Conservation (phyloP, 2,113 vertebrate species). For the Accipiter cooperii region DNA sequence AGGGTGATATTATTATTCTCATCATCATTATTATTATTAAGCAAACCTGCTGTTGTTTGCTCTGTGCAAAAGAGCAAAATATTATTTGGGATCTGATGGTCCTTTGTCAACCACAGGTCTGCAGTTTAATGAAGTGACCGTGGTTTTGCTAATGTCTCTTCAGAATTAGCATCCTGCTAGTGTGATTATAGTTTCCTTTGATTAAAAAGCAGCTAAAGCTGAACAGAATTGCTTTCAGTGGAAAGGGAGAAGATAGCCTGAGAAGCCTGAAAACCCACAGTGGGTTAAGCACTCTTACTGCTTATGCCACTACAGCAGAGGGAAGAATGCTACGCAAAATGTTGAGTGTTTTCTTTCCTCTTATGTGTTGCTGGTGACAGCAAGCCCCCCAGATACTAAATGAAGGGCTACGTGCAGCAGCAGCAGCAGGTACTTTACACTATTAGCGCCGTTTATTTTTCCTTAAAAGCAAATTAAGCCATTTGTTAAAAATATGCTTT, state of each 20-base stretch:
- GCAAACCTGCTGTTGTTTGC: not conserved
- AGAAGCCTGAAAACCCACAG: not conserved
- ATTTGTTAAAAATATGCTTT: slow-evolving; percentile 25
- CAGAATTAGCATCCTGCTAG: slow-evolving; percentile 44
- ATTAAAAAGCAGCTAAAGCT: slow-evolving; percentile 48
- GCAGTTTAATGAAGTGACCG: slow-evolving; percentile 12
- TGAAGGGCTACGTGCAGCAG: not conserved
- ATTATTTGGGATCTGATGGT: not conserved
- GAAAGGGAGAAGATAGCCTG: not conserved
- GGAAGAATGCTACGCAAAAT: not conserved
- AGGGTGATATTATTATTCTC: not conserved
- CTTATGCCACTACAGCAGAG: not conserved
- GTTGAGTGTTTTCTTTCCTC: not conserved
- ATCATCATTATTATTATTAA: not conserved
- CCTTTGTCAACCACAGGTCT: slow-evolving; percentile 3
- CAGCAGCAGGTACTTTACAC: not conserved
- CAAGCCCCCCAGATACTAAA: not conserved
- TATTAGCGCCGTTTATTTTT: not conserved
- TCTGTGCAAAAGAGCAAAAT: not conserved
- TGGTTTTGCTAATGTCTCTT: slow-evolving; percentile 39
- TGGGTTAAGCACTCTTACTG: slow-evolving; percentile 6
- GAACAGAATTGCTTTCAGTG: not conserved
- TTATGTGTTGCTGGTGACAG: not conserved
- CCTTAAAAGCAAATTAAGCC: not conserved
- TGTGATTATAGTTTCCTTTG: slow-evolving; percentile 46